A percentile compares a stretch with the other conserved stretches of the same genome.
These are phyloP conservation scores for Peromyscus aztecus DNA, from an alignment of 2,797 vertebrate genomes.

Conservation along the genomic window DNA sequence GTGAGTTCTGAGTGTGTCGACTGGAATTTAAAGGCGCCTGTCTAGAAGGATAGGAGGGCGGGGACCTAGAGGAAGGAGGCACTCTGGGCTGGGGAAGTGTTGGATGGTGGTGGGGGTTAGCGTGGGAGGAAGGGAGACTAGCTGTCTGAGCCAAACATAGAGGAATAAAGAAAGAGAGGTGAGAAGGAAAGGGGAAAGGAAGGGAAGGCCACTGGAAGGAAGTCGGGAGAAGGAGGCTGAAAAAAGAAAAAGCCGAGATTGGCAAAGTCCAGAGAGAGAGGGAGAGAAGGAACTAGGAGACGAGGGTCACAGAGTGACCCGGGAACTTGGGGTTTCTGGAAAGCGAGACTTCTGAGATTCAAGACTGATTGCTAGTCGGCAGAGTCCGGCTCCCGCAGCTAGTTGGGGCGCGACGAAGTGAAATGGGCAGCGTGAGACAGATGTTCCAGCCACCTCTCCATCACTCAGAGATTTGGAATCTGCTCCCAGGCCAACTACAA, in stretches of 20 bases:
- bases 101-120: conserved; percentile 7
- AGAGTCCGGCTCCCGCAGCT: conserved; percentile 35
- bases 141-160: background rate
- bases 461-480: conserved; percentile 38
- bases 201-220: background rate
- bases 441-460: conserved; percentile 35
- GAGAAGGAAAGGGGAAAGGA: conserved; percentile 15
- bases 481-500: conserved; percentile 44
- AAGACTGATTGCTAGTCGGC: conserved; percentile 19
- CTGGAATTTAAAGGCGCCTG: background rate
- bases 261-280: background rate
- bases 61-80: conserved; percentile 44
- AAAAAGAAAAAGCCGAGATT: background rate
- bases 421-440: conserved; percentile 67
- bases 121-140: conserved; percentile 62
- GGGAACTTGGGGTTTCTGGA: conserved; percentile 52
- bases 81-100: conserved; percentile 35
- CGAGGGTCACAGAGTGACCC: background rate
- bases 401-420: conserved; percentile 61
- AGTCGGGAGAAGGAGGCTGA: background rate
- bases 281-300: background rate
- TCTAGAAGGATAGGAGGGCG: conserved; percentile 28
- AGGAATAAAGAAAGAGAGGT: conserved; percentile 33
- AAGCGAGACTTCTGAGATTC: conserved; percentile 66
- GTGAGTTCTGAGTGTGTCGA: conserved; percentile 7